Evolutionary conservation across 2,797 vertebrate genomes (phyloP).

Genomic region (Babyrousa celebensis): DNA sequence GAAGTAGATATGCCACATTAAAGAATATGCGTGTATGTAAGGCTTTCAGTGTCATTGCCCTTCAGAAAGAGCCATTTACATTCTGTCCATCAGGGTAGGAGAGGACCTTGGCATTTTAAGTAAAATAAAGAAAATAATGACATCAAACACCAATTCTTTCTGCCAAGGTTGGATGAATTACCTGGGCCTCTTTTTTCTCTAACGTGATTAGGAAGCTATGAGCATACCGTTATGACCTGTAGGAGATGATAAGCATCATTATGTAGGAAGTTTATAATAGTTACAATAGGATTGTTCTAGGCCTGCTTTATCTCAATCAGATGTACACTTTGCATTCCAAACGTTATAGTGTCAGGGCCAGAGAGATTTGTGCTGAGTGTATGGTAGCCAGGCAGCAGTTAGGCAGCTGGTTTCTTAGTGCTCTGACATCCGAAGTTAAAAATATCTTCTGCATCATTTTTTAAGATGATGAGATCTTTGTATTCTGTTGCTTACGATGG

Average conservation of each 20-base stretch:
- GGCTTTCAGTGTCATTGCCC: background rate
- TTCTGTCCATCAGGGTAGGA: background rate
- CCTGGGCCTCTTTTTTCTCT: background rate
- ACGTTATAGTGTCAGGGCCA: background rate
- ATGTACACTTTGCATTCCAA: background rate
- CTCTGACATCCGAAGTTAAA: background rate
- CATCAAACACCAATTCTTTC: background rate
- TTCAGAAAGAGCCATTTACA: background rate
- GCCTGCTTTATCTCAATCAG: background rate
- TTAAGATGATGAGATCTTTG: constrained; percentile 4
- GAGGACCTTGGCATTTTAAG: background rate
- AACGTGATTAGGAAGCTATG: background rate
- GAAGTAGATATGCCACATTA: background rate
- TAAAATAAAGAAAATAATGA: background rate
- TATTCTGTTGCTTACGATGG: background rate
- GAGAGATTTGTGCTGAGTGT: background rate
- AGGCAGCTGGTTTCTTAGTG: background rate
- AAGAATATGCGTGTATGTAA: background rate
- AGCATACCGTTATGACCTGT: background rate
- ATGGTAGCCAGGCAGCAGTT: background rate
- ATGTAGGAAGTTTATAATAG: background rate
- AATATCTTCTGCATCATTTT: background rate
- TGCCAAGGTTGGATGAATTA: background rate
- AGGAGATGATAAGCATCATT: background rate
- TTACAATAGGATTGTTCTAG: background rate